Evolutionary conservation across 2,113 vertebrate genomes (phyloP).

Genomic region (Silurus asotus): DNA sequence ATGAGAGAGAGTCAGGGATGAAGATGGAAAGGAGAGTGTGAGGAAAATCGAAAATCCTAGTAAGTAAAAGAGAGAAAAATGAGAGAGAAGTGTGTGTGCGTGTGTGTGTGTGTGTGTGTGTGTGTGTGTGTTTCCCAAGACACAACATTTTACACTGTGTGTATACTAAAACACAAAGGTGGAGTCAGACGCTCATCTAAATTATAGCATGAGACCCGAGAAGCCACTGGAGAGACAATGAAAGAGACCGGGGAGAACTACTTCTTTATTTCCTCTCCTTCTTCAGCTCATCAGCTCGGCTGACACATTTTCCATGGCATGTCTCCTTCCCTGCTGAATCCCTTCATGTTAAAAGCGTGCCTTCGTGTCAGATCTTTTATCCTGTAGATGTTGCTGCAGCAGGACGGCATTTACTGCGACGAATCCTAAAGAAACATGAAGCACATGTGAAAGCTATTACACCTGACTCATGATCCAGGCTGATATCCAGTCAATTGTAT

Average conservation of each 20-base stretch:
- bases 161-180: neutral
- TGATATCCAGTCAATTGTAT: too few species aligned
- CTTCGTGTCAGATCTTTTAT: neutral
- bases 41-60: neutral
- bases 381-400: neutral
- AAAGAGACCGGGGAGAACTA: neutral
- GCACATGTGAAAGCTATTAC: too few species aligned
- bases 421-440: too few species aligned
- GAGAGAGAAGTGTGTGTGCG: neutral
- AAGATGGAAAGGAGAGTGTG: neutral
- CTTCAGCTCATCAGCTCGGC: neutral
- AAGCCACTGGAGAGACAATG: neutral
- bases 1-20: neutral
- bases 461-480: too few species aligned
- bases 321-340: neutral
- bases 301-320: neutral
- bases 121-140: neutral
- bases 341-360: neutral
- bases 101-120: neutral
- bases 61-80: neutral
- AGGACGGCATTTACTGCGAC: neutral
- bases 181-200: neutral
- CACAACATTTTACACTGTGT: neutral
- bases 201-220: neutral
- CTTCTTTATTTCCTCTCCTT: too few species aligned